These are phyloP conservation scores for fruit fly (Drosophila melanogaster) DNA, from an alignment of 1,140 invertebrate species.

Conservation along the genomic window DNA sequence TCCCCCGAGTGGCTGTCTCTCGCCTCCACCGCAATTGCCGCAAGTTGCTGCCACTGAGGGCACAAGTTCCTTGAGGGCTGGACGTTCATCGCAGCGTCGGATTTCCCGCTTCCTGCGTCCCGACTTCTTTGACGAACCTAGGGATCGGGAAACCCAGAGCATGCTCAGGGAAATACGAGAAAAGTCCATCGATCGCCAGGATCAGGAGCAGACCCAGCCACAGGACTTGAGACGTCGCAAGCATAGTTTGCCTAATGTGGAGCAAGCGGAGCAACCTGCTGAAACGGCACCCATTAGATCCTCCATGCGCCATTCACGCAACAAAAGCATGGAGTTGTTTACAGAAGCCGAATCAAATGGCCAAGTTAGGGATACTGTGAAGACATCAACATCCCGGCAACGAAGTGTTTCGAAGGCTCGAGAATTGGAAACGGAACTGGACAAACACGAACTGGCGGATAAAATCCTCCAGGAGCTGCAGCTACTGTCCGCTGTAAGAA, in stretches of 20 bases:
- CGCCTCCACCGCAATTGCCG: slow-evolving; percentile 56
- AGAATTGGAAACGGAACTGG: slow-evolving; percentile 58
- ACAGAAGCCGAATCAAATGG: slow-evolving; percentile 21
- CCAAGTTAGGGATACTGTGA: background rate
- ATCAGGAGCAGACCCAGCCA: slow-evolving; percentile 1
- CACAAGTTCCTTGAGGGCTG: slow-evolving; percentile 75
- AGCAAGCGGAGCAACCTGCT: slow-evolving; percentile 26
- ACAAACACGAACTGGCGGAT: slow-evolving; percentile 73
- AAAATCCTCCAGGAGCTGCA: slow-evolving; percentile 81
- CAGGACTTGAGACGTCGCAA: slow-evolving; percentile 60
- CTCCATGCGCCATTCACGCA: slow-evolving; percentile 62
- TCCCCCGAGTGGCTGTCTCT: slow-evolving; percentile 81
- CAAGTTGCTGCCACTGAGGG: slow-evolving; percentile 37
- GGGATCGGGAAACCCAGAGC: slow-evolving; percentile 88
- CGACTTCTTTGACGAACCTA: slow-evolving; percentile 90
- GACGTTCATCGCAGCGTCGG: slow-evolving; percentile 86
- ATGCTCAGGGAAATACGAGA: slow-evolving; percentile 88
- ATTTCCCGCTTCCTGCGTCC: slow-evolving; percentile 90
- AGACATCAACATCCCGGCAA: slow-evolving; percentile 22
- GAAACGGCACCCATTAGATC: slow-evolving; percentile 13
- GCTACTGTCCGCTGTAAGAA: slow-evolving; percentile 64
- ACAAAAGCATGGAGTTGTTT: slow-evolving; percentile 77
- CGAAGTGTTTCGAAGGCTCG: slow-evolving; percentile 63
- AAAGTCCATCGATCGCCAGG: slow-evolving; percentile 81
- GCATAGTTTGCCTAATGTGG: slow-evolving; percentile 68